Conservation (phyloP, 2,113 vertebrate species). For the Lucifuga dentata region DNA sequence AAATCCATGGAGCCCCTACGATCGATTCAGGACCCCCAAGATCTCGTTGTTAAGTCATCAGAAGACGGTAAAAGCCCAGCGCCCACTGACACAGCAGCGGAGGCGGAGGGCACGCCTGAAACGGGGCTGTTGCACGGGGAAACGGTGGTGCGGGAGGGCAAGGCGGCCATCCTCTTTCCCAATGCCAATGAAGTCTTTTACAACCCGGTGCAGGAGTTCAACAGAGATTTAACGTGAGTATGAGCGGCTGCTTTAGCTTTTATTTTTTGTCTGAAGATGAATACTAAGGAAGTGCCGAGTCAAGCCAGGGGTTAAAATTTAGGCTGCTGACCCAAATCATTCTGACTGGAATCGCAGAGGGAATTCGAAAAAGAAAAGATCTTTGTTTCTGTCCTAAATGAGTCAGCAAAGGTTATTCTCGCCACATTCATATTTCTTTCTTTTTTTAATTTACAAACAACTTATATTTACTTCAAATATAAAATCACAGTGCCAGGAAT, state of each 20-base stretch:
- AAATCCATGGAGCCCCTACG: slow-evolving; percentile 59
- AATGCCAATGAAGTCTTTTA: slow-evolving; percentile 93
- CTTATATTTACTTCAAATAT: too few relatives aligned
- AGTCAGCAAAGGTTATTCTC: too few relatives aligned
- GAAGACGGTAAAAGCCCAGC: background rate
- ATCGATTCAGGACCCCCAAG: slow-evolving; percentile 3
- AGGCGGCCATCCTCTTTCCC: slow-evolving; percentile 88
- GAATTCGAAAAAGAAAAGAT: too few relatives aligned
- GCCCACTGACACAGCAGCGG: background rate
- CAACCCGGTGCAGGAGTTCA: slow-evolving; percentile 95
- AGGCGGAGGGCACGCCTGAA: background rate
- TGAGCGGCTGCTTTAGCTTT: background rate
- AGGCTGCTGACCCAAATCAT: too few relatives aligned
- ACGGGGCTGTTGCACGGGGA: slow-evolving; percentile 72
- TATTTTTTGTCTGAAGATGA: too few relatives aligned
- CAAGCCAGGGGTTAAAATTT: too few relatives aligned
- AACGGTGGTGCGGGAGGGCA: slow-evolving; percentile 87
- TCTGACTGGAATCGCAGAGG: too few relatives aligned
- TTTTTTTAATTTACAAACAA: too few relatives aligned
- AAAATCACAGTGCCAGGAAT: too few relatives aligned
- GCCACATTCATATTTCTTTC: too few relatives aligned
- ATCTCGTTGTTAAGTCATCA: slow-evolving; percentile 6
- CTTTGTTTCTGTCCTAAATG: too few relatives aligned
- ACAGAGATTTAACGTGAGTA: slow-evolving; percentile 92
- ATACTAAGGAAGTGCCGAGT: too few relatives aligned